Conservation (phyloP, 35 echinoderm and acorn worm species). For the Eucidaris tribuloides region DNA sequence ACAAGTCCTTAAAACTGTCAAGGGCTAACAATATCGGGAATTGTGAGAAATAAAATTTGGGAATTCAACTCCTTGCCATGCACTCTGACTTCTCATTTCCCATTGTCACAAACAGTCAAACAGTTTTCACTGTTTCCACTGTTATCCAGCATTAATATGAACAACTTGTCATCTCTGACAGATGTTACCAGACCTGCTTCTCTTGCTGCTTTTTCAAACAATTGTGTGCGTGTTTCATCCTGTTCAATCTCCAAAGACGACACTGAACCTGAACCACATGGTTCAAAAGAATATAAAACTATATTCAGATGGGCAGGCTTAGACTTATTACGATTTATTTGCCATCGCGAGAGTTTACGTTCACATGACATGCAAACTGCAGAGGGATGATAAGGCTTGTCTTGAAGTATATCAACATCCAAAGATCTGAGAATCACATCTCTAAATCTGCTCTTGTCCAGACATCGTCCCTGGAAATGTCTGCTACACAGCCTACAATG, state of each 20-base stretch:
- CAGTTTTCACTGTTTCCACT: not conserved
- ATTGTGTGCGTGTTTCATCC: not conserved
- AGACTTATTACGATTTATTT: not conserved
- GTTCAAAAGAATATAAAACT: not conserved
- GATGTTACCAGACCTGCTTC: not conserved
- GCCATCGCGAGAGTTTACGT: not conserved
- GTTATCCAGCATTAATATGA: not conserved
- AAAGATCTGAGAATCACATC: not conserved
- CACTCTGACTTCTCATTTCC: not conserved
- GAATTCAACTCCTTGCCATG: not conserved
- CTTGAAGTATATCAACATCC: not conserved
- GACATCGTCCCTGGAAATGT: not conserved
- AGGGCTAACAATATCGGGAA: too few relatives aligned
- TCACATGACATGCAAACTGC: conserved; percentile 2
- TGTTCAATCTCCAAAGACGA: not conserved
- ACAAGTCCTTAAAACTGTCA: not conserved
- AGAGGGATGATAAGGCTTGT: not conserved
- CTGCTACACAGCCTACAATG: not conserved
- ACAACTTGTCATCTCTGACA: not conserved
- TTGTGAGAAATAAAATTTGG: not conserved
- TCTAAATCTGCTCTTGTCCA: not conserved
- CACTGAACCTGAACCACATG: not conserved
- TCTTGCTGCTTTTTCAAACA: not conserved
- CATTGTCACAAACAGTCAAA: not conserved
- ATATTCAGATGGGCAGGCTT: not conserved